A percentile compares a stretch with the other conserved stretches of the same genome.
These are phyloP conservation scores for Stomatorhinus walkeri DNA, from an alignment of 2,797 vertebrate genomes.

Conservation along the genomic window DNA sequence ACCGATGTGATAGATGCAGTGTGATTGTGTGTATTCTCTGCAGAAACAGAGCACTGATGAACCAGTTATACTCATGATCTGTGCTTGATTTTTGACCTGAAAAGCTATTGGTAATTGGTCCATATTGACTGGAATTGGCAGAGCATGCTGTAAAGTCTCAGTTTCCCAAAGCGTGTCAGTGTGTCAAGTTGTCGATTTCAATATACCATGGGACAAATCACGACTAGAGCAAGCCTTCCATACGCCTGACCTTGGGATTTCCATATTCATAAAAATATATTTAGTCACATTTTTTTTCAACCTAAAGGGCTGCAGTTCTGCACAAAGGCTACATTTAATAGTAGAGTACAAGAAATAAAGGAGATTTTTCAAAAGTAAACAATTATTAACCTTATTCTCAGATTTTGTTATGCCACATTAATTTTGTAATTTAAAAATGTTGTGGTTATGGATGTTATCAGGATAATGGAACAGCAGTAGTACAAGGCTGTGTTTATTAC, in stretches of 20 bases:
- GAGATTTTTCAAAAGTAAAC: neutral
- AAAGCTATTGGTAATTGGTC: conserved; percentile 20
- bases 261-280: neutral
- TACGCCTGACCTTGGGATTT: neutral
- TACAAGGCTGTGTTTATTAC: neutral
- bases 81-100: conserved; percentile 21
- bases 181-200: conserved; percentile 11
- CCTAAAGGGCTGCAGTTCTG: neutral
- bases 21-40: conserved; percentile 22
- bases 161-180: conserved; percentile 11
- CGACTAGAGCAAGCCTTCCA: neutral
- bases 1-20: conserved; percentile 30
- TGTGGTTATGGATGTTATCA: conserved; percentile 10
- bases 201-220: conserved; percentile 11
- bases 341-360: neutral
- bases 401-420: neutral
- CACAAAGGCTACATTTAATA: neutral
- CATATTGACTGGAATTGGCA: conserved; percentile 21
- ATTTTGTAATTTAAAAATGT: conserved; percentile 10
- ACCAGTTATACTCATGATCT: neutral
- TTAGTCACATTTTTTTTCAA: neutral
- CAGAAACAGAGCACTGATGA: conserved; percentile 21
- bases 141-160: conserved; percentile 14
- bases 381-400: conserved; percentile 13
- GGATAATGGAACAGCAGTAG: neutral